Conservation (phyloP, 2,888 invertebrate species). For the Cremastobaeus sp. region DNA sequence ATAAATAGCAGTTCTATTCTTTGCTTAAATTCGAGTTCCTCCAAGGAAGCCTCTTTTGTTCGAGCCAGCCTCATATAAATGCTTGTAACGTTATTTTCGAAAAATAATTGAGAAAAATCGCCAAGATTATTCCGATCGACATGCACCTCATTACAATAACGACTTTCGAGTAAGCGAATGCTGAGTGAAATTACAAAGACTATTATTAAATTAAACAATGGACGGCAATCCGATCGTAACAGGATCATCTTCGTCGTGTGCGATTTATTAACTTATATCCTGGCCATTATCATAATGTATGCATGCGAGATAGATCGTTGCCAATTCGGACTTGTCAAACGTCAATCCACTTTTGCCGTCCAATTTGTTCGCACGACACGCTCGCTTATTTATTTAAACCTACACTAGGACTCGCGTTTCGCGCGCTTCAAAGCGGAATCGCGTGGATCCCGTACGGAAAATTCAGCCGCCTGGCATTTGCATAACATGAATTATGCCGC, state of each 20-base stretch:
- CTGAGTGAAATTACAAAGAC: no score
- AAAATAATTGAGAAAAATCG: no score
- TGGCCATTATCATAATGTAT: conserved; percentile 28
- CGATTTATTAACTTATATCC: conserved; percentile 15
- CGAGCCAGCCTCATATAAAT: no score
- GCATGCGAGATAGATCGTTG: conserved; percentile 20
- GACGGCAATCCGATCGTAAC: conserved; percentile 23
- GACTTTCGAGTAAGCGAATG: no score
- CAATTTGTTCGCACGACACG: conserved; percentile 13
- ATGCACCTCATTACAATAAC: no score
- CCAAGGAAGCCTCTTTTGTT: no score
- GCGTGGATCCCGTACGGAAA: conserved; percentile 18
- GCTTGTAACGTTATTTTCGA: no score
- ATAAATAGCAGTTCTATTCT: no score
- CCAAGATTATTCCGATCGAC: no score
- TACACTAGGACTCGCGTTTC: conserved; percentile 4
- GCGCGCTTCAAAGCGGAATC: not conserved
- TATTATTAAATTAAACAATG: conserved; percentile 26
- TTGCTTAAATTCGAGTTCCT: no score
- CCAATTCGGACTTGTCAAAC: conserved; percentile 40
- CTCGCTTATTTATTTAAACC: conserved; percentile 30
- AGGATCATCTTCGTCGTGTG: conserved; percentile 5
- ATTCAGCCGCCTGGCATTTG: conserved; percentile 17
- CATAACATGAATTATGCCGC: conserved; percentile 44
- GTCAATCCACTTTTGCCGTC: conserved; percentile 25